phyloP scores from a whole-genome alignment of 1,140 invertebrate species.

The Drosophila nasuta region DNA sequence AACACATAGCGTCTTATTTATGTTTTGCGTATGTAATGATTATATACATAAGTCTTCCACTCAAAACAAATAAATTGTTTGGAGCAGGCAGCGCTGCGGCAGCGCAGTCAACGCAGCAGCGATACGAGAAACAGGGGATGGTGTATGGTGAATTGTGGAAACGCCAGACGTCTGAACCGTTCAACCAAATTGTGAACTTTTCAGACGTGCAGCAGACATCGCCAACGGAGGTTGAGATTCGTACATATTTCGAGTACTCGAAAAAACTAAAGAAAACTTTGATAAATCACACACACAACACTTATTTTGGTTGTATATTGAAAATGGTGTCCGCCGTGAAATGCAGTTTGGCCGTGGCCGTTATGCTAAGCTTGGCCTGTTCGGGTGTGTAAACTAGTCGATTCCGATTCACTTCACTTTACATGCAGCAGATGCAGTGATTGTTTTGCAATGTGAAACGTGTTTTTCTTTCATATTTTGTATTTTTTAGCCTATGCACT shows the following conservation, averaged over 20 bases:
- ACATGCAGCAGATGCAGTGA: too few species aligned
- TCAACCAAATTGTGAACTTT: slow-evolving; percentile 21
- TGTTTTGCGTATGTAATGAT: background rate
- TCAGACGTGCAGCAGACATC: slow-evolving; percentile 76
- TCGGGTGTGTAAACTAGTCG: slow-evolving; percentile 64
- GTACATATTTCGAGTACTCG: slow-evolving; percentile 15
- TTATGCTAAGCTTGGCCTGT: slow-evolving; percentile 70
- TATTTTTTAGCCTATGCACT: slow-evolving; percentile 63
- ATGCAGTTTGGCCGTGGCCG: slow-evolving; percentile 75
- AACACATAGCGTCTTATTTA: slow-evolving; percentile 4
- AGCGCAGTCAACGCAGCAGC: slow-evolving; percentile 12
- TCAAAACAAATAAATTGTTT: slow-evolving; percentile 19
- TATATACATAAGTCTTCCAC: background rate
- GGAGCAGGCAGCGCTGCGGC: slow-evolving; percentile 8
- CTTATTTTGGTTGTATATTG: slow-evolving; percentile 32
- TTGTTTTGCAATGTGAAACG: slow-evolving; percentile 1
- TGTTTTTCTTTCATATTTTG: slow-evolving; percentile 4
- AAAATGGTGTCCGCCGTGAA: slow-evolving; percentile 74
- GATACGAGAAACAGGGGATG: slow-evolving; percentile 21
- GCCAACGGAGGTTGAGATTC: slow-evolving; percentile 50
- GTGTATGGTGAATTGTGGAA: background rate
- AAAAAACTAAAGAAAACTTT: background rate
- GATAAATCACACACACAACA: background rate
- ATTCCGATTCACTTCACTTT: too few species aligned
- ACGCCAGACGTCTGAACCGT: slow-evolving; percentile 28